Base-by-base conservation (phyloP, 2,797 vertebrate genomes). In the Triplophysa bombifrons region DNA sequence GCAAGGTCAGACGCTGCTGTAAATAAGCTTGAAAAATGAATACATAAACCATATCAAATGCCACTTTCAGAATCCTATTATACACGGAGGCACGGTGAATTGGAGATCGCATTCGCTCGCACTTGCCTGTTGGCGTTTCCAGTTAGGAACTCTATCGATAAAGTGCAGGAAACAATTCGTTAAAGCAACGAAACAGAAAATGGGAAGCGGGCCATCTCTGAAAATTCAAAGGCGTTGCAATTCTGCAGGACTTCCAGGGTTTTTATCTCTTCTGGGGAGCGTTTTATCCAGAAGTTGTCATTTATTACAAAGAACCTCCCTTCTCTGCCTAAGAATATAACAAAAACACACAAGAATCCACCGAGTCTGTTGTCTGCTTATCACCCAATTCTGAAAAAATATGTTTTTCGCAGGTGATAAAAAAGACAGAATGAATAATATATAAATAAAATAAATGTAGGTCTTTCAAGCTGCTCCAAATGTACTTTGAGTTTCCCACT, bases 91-190 rank as follows among this genome's bases (percentile, higher is more conserved):
- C 77, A 58, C 3, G 9, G 50, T 51, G 71, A 55, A 80, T 83
- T 77, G 78, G 69, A 81, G 68, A 84, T 72, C 19, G 75, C 67
- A 61, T 56, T 70, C 78, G 74, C 71, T 77, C 34, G 14, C 65
- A 55, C 30, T 46, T 73, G 77, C 77, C 77, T 79, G 53, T 56
- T 72, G 61, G 61, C 69, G 16, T 66, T 79, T 22, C 12, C 25
- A 79, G 48, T 74, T 58, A 63, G 34, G 34, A 46, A 65, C 72
- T 65, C 69, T 64, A 66, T 82, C 77, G 73, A 77, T 84, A 81
- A 81, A 63, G 53, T 74, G 60, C 55, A 78, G 63, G 67, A 72
- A 82, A 84, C 74, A 71, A 82, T 85, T 76, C 51, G 30, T 73
- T 53, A 74, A 74, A 82, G 82, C 67, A 50, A 51, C 14, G 56